Percentiles rank a stretch among this genome's conserved stretches.
phyloP scores from a whole-genome alignment of 2,113 vertebrate species.

The Ailurus styani region DNA sequence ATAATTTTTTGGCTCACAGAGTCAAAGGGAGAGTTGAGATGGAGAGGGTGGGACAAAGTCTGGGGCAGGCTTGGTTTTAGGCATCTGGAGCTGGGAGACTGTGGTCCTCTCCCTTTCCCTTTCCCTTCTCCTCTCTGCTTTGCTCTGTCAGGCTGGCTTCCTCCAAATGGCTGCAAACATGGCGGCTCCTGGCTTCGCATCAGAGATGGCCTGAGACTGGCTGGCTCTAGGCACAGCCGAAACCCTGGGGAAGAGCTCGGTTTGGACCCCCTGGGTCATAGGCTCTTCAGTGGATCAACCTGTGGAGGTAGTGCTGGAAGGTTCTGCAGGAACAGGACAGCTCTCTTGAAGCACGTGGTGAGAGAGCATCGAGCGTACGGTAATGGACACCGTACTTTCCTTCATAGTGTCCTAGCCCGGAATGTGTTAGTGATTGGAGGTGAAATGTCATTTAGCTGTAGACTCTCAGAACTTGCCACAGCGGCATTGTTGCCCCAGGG shows the following conservation, averaged over 20 bases:
- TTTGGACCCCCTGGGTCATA: rapidly evolving
- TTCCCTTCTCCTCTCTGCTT: background rate
- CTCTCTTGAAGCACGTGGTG: background rate
- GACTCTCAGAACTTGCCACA: background rate
- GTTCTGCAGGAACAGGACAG: background rate
- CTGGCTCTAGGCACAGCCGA: rapidly evolving
- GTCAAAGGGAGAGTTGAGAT: background rate
- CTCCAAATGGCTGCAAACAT: background rate
- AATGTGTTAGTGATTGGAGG: rapidly evolving
- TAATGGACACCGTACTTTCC: too few relatives aligned
- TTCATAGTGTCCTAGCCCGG: rapidly evolving
- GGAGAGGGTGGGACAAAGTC: background rate
- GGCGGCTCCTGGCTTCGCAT: background rate
- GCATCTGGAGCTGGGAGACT: rapidly evolving
- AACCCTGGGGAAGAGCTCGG: background rate
- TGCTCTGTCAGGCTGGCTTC: background rate
- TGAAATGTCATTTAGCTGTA: background rate
- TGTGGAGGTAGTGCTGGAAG: rapidly evolving
- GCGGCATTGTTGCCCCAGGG: rapidly evolving
- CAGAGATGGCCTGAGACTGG: rapidly evolving
- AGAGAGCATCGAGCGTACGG: background rate
- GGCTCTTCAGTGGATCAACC: rapidly evolving
- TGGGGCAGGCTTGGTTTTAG: background rate
- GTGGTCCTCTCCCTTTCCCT: rapidly evolving
- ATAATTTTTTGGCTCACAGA: background rate